Base-by-base conservation (phyloP, 2,888 invertebrate genomes). In the Pinctada fucata region DNA sequence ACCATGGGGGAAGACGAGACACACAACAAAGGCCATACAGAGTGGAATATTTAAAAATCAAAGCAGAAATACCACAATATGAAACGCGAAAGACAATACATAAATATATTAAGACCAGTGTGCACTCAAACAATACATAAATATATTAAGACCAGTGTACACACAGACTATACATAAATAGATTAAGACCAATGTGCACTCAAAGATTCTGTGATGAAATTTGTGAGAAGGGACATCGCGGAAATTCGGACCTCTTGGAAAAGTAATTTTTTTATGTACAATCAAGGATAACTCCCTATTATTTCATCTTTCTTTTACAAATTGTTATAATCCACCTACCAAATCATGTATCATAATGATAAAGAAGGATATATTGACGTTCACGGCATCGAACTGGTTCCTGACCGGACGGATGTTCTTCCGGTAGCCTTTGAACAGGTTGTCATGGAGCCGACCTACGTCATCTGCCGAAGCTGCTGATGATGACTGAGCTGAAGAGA, bases 311-410 rank as follows among this genome's bases (percentile, higher is more conserved):
- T 31, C 31, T 31, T 31, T 31, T 31, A 31, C 31, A 31, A 31
- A 31, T 31, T 31, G 31, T 31, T 31, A 31, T 31, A 31, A 31
- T 31, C 31, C 68, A 73, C 84, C 79, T 79, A 88, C 86, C 82
- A 87, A 73, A 51, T 85, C 84, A 71, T 87, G 86, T 45, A 87
- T 87, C 85, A 87, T 87, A 72, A 87, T 88, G 66, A 87, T 85
- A 79, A 84, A 86, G 79, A 87, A 84, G 16, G 85, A 84, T 74
- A 87, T 83, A 74, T 84, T 85, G 69, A 86, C 84, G 13, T 80
- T 75, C 3, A 86, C 76, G 3, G 86, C 83, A 47, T 82, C 78
- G 65, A 83, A 81, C 80, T 87, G 87, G 75, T 87, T 86, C 49
- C 77, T 75, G 31, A 86, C 80, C 8, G 87, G 87, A 48, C 85